These are phyloP conservation scores for Hylaea fasciaria DNA, from an alignment of 2,888 invertebrate genomes.

Conservation along the genomic window DNA sequence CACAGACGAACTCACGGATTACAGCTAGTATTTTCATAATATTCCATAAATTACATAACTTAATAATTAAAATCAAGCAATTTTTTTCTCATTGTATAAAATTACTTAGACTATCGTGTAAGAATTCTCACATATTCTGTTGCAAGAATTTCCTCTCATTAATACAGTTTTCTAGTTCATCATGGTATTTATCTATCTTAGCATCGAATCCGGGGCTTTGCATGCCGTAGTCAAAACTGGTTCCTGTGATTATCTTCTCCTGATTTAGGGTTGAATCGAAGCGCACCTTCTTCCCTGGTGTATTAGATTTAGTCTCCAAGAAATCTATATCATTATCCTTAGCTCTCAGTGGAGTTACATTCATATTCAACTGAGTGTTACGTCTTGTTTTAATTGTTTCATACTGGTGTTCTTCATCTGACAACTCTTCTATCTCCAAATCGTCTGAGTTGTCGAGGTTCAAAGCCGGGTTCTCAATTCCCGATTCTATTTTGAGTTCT, in stretches of 20 bases:
- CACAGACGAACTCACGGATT: too few relatives aligned
- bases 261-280: constrained; percentile 80
- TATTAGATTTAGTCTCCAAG: constrained; percentile 65
- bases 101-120: too few relatives aligned
- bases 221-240: constrained; percentile 76
- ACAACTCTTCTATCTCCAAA: constrained; percentile 72
- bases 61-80: too few relatives aligned
- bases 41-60: too few relatives aligned
- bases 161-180: constrained; percentile 81
- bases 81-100: too few relatives aligned
- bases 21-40: too few relatives aligned
- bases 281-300: constrained; percentile 76
- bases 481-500: constrained; percentile 61
- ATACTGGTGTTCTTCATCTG: constrained; percentile 73
- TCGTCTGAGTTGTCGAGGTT: constrained; percentile 79
- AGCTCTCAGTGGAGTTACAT: constrained; percentile 74
- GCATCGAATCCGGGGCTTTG: constrained; percentile 78
- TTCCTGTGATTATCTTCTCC: constrained; percentile 79
- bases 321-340: constrained; percentile 58
- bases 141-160: constrained; percentile 79
- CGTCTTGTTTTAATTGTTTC: constrained; percentile 76
- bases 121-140: constrained; percentile 71
- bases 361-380: constrained; percentile 75
- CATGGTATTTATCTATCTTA: constrained; percentile 79
- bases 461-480: constrained; percentile 77